Evolutionary conservation across 2,113 vertebrate genomes (phyloP).

Genomic region (Solea solea): DNA sequence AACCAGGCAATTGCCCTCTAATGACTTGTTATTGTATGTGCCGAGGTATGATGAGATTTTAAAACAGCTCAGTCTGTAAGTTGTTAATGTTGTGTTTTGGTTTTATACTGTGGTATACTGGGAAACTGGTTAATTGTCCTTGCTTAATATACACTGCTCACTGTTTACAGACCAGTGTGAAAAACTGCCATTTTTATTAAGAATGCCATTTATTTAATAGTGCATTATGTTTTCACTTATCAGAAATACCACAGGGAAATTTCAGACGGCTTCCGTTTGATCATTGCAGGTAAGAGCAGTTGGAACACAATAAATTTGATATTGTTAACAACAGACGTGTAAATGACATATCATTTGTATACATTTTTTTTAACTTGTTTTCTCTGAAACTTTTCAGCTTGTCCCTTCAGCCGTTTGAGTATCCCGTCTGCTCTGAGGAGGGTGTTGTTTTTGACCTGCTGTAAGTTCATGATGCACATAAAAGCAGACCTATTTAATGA

Average conservation of each 20-base stretch:
- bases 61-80: no score
- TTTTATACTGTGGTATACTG: no score
- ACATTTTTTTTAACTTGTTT: no score
- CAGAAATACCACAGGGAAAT: constrained; percentile 90
- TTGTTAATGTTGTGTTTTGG: no score
- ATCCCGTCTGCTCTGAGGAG: constrained; percentile 93
- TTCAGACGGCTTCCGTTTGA: constrained; percentile 95
- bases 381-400: constrained; percentile 79
- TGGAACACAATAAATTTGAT: background rate
- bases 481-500: no score
- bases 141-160: no score
- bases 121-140: no score
- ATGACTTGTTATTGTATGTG: no score
- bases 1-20: no score
- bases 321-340: background rate
- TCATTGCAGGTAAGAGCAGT: constrained; percentile 90
- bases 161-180: no score
- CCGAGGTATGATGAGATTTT: no score
- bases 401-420: constrained; percentile 95
- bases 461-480: constrained; percentile 60
- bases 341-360: background rate
- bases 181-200: background rate
- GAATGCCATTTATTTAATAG: no score
- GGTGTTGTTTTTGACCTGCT: constrained; percentile 94
- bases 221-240: constrained; percentile 26